Evolutionary conservation across 2,113 vertebrate species (phyloP).

Genomic region (Triplophysa rosa): DNA sequence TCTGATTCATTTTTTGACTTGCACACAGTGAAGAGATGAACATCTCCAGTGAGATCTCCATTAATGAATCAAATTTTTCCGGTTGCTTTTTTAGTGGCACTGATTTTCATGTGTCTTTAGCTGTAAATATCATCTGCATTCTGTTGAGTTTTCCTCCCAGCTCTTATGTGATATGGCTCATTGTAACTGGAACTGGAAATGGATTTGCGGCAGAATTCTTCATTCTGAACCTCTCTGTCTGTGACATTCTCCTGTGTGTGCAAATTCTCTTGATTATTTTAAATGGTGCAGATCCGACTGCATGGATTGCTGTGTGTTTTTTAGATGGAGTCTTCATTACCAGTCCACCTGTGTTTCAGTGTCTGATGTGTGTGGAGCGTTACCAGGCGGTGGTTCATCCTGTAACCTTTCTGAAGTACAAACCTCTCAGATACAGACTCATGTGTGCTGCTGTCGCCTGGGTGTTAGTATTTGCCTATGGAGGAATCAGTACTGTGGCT

Average conservation of each 20-base stretch:
- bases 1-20: no score
- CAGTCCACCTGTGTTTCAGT: slow-evolving; percentile 11
- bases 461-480: not conserved
- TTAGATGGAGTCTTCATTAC: not conserved
- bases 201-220: slow-evolving; percentile 25
- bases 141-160: slow-evolving; percentile 11
- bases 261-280: no score
- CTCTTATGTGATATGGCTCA: slow-evolving; percentile 43
- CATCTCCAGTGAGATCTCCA: not conserved
- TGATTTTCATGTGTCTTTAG: not conserved
- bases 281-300: no score
- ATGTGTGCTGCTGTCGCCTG: slow-evolving; percentile 24
- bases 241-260: not conserved
- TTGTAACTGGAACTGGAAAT: slow-evolving; percentile 24
- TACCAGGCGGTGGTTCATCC: slow-evolving; percentile 14
- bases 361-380: slow-evolving; percentile 8
- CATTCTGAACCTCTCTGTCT: slow-evolving; percentile 16
- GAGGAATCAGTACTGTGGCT: not conserved
- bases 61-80: not conserved
- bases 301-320: not conserved
- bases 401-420: slow-evolving; percentile 33
- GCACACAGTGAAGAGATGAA: slow-evolving; percentile 28
- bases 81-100: not conserved
- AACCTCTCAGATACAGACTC: slow-evolving; percentile 37
- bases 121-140: not conserved